Evolutionary conservation across 2,113 vertebrate genomes (phyloP).

Genomic region (Hyperoodon ampullatus): DNA sequence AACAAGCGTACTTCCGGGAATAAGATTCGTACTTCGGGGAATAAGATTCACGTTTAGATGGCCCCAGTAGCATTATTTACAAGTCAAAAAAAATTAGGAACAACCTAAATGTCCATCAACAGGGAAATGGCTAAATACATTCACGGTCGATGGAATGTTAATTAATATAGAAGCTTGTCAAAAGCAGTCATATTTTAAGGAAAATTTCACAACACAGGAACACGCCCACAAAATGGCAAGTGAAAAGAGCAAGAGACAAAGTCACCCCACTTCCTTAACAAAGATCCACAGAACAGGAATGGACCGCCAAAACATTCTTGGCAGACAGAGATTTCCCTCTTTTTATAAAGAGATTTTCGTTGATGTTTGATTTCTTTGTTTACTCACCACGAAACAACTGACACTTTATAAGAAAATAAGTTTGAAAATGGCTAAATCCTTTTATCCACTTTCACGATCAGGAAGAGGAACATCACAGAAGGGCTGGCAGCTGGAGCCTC

Average conservation of each 20-base stretch:
- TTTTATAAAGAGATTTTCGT: too few relatives aligned
- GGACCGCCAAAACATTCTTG: fast-evolving
- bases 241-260: not conserved
- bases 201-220: not conserved
- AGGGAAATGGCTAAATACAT: not conserved
- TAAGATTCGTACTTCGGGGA: not conserved
- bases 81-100: not conserved
- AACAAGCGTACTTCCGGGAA: not conserved
- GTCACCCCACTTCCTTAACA: not conserved
- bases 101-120: too few relatives aligned
- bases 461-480: not conserved
- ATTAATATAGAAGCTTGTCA: not conserved
- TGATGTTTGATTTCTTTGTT: not conserved
- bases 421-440: not conserved
- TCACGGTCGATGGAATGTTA: not conserved
- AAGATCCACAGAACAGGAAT: not conserved
- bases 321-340: not conserved
- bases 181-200: not conserved
- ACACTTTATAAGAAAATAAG: not conserved
- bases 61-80: not conserved
- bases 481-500: not conserved
- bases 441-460: not conserved
- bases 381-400: not conserved
- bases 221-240: not conserved
- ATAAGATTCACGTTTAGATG: not conserved